Evolutionary conservation across 1,140 invertebrate species (phyloP).

Genomic region (Kradibia gibbosae): DNA sequence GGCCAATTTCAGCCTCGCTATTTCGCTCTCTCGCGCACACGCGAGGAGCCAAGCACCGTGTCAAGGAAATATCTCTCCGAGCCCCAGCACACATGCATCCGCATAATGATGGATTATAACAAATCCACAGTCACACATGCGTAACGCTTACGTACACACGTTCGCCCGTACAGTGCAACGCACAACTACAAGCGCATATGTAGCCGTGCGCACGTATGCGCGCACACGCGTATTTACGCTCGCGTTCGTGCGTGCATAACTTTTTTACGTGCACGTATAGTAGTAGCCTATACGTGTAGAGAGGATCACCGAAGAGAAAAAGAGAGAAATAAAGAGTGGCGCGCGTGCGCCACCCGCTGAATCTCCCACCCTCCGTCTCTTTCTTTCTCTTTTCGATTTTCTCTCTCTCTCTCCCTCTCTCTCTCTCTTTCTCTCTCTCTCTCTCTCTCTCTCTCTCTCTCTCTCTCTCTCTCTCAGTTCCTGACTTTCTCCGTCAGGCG

Average conservation of each 20-base stretch:
- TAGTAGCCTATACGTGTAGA: neutral
- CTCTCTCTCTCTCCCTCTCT: neutral
- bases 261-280: neutral
- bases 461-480: neutral
- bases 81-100: neutral
- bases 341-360: slow-evolving; percentile 5
- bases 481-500: slow-evolving; percentile 11
- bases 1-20: neutral
- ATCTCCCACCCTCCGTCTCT: neutral
- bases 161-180: neutral
- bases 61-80: neutral
- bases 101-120: neutral
- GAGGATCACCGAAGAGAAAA: neutral
- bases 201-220: neutral
- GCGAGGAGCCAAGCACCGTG: neutral
- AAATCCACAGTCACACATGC: neutral
- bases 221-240: neutral
- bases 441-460: neutral
- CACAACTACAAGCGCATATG: neutral
- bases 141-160: neutral
- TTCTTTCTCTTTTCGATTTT: neutral
- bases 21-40: neutral
- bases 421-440: neutral
- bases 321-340: slow-evolving; percentile 9
- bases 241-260: no score